Base-by-base conservation (phyloP, 2,797 vertebrate species). In the Steatocranus sp. region DNA sequence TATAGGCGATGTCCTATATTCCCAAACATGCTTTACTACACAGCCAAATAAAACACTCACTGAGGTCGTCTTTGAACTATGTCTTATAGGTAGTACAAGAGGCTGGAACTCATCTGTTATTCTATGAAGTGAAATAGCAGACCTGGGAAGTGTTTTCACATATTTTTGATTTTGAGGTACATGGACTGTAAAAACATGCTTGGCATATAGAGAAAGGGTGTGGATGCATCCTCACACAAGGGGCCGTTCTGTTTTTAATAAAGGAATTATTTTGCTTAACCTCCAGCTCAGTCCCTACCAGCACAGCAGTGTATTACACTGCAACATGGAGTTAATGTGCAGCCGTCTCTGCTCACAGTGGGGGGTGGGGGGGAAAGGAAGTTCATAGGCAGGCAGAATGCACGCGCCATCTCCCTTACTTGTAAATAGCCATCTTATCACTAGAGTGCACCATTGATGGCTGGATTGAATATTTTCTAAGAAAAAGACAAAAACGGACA, bases 401-500 rank as follows among this genome's bases (percentile, higher is more conserved):
- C 77, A 75, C 30, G 73, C 18, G 54, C n/a, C 43, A 73, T 77
- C 78, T 85, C 66, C 86, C 95, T 94, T 91, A 90, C 92, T 92
- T 98, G 97, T 97, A 98, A 93, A 97, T 97, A 97, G 91, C 95
- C 88, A 87, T 89, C 5, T 88, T 87, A 90, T 90, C 89, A 87
- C 94, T 88, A 81, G 76, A 95, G 92, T 85, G 86, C 91, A 95
- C 91, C 91, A 87, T 87, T 86, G 87, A 95, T 91, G 88, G 92
- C 94, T 94, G 92, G 91, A 94, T 93, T 87, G 92, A 91, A 94
- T 94, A 95, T 95, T 95, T 43, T 95, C 84, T 94, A 94, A 91
- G 86, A 92, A 94, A 93, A 93, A 77, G 53, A 93, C 78, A 82
- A 68, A 41, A 85, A 79, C 83, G 76, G 76, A 56, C 81, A 83